phyloP scores from a whole-genome alignment of 2,888 invertebrate genomes.

The Automeris io region DNA sequence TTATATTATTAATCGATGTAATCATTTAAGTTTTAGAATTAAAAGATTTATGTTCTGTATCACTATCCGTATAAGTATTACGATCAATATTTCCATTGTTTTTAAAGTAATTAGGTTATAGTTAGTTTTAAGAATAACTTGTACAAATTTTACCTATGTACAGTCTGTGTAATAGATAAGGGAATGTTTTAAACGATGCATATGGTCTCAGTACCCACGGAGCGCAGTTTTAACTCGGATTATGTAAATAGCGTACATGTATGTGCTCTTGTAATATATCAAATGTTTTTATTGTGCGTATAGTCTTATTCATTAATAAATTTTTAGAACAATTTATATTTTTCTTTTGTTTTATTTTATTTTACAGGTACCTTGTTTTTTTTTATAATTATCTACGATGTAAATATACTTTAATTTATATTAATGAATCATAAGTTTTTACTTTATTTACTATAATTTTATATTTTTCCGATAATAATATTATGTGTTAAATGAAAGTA shows the following conservation, averaged over 20 bases:
- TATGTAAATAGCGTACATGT: constrained; percentile 72
- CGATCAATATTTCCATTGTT: constrained; percentile 74
- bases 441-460: not conserved
- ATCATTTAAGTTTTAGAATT: constrained; percentile 52
- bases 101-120: constrained; percentile 51
- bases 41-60: constrained; percentile 71
- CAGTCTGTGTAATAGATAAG: constrained; percentile 51
- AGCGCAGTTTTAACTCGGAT: constrained; percentile 36
- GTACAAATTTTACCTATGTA: constrained; percentile 74
- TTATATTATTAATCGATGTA: constrained; percentile 60
- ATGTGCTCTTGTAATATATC: constrained; percentile 69
- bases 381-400: constrained; percentile 1
- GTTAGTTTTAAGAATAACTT: constrained; percentile 54
- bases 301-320: constrained; percentile 77
- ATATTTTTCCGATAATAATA: constrained; percentile 2
- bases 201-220: constrained; percentile 21
- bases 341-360: constrained; percentile 38
- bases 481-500: constrained; percentile 1
- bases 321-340: constrained; percentile 70
- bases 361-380: constrained; percentile 11
- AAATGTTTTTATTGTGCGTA: constrained; percentile 76
- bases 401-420: not conserved
- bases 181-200: constrained; percentile 25
- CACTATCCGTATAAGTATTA: constrained; percentile 72
- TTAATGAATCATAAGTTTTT: too few species aligned